Conservation (phyloP, 2,113 vertebrate genomes). For the Pelecanus crispus region DNA sequence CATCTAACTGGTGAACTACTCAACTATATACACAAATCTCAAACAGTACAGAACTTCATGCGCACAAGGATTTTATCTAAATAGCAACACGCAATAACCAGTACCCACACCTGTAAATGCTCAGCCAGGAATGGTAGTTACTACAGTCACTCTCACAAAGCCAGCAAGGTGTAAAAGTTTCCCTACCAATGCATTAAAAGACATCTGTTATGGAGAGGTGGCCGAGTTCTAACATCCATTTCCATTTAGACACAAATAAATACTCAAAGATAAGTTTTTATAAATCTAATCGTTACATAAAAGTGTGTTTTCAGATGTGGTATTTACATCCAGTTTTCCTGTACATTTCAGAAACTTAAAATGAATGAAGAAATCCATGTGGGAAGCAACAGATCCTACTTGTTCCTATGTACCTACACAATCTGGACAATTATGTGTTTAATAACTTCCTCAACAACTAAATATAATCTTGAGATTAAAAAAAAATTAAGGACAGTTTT, state of each 20-base stretch:
- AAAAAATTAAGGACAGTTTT: neutral
- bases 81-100: neutral
- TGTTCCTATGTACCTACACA: accelerated
- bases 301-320: neutral
- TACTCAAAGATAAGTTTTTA: neutral
- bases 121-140: neutral
- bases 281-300: accelerated
- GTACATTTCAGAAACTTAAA: neutral
- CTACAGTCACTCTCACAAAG: neutral
- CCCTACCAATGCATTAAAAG: neutral
- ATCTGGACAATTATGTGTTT: too few species aligned
- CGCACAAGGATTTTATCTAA: neutral
- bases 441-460: neutral
- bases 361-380: neutral
- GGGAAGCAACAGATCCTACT: neutral
- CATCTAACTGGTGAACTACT: neutral
- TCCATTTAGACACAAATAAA: neutral
- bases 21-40: neutral
- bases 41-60: neutral
- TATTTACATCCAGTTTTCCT: neutral
- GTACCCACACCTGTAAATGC: neutral
- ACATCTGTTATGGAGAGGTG: neutral
- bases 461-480: neutral
- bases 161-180: neutral
- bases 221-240: neutral